phyloP scores from a whole-genome alignment of 2,888 invertebrate species.

The Cybosia mesomella region DNA sequence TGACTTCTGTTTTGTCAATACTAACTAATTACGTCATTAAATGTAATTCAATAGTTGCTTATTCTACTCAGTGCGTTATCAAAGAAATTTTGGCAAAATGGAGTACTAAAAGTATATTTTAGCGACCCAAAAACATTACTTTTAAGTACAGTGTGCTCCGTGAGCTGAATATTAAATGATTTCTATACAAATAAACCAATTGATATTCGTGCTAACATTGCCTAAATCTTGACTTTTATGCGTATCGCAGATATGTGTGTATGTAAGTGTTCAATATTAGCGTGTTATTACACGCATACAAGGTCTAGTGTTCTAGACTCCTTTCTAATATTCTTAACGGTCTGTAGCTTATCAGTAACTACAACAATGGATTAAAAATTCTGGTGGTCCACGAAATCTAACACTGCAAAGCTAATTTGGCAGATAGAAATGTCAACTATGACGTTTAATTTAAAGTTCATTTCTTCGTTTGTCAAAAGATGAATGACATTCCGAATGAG shows the following conservation, averaged over 20 bases:
- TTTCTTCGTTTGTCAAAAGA: neutral
- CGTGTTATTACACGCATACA: neutral
- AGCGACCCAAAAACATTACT: neutral
- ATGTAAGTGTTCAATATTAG: neutral
- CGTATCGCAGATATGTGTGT: too few species aligned
- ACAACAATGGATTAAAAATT: too few species aligned
- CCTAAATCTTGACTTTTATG: neutral
- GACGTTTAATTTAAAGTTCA: neutral
- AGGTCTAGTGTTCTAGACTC: neutral
- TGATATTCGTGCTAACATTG: neutral
- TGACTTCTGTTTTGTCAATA: neutral
- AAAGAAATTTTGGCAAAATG: neutral
- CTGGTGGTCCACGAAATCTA: too few species aligned
- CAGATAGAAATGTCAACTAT: neutral
- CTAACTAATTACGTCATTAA: slow-evolving; percentile 4
- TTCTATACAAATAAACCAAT: slow-evolving; percentile 4
- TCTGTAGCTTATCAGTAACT: neutral
- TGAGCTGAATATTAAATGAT: slow-evolving; percentile 9
- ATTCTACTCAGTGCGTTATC: neutral
- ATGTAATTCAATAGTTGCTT: neutral
- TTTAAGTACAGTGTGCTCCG: slow-evolving; percentile 3
- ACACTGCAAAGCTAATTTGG: too few species aligned
- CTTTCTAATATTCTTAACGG: neutral
- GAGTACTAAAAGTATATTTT: slow-evolving; percentile 9
- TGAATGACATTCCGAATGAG: too few species aligned